These are phyloP conservation scores for Apoda limacodes DNA, from an alignment of 2,888 invertebrate genomes.

Conservation along the genomic window DNA sequence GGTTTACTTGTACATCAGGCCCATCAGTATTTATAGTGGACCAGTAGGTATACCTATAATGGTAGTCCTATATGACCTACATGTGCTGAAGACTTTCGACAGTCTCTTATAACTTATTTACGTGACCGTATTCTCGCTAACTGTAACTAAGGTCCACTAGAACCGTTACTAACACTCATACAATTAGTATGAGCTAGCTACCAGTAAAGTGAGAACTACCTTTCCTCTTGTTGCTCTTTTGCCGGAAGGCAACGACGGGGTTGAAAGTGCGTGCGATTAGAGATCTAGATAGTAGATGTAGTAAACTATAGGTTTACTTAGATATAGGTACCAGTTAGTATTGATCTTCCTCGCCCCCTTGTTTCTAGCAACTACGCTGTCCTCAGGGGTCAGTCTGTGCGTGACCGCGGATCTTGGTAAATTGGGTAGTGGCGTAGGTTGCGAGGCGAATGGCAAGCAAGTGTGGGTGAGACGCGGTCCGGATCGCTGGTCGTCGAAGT, in stretches of 20 bases:
- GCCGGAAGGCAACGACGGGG: constrained; percentile 37
- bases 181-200: constrained; percentile 50
- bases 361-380: constrained; percentile 15
- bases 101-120: constrained; percentile 64
- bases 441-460: constrained; percentile 52
- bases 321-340: constrained; percentile 45
- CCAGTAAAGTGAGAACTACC: constrained; percentile 30
- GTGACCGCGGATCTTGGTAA: constrained; percentile 27
- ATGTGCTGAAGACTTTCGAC: too few relatives aligned
- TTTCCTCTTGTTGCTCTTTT: constrained; percentile 28
- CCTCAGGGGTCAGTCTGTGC: constrained; percentile 17
- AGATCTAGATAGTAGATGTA: constrained; percentile 41
- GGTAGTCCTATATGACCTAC: too few relatives aligned
- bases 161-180: constrained; percentile 61
- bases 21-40: too few relatives aligned
- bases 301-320: constrained; percentile 60
- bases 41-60: too few relatives aligned
- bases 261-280: constrained; percentile 45
- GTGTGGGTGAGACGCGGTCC: constrained; percentile 68
- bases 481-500: constrained; percentile 62
- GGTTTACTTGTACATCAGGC: too few relatives aligned
- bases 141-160: constrained; percentile 56
- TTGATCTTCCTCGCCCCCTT: constrained; percentile 28
- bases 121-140: constrained; percentile 67
- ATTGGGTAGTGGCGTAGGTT: constrained; percentile 35